Evolutionary conservation across 2,797 vertebrate genomes (phyloP).

Genomic region (Peromyscus attwateri): DNA sequence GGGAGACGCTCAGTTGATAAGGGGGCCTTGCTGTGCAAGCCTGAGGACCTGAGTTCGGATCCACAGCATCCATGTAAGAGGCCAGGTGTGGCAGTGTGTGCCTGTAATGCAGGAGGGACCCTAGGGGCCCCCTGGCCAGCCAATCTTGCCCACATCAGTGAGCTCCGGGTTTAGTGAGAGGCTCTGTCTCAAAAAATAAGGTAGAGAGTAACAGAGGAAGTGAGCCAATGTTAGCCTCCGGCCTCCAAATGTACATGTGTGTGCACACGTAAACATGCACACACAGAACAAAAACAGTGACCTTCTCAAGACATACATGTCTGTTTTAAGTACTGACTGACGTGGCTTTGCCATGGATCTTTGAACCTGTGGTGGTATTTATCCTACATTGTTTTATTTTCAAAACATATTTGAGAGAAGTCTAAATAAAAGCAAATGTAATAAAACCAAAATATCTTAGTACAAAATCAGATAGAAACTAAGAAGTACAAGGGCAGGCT

Average conservation of each 20-base stretch:
- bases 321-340: background rate
- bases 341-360: background rate
- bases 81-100: background rate
- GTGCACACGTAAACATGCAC: too few species aligned
- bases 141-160: background rate
- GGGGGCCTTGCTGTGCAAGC: background rate
- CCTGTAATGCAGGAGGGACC: background rate
- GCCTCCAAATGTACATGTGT: background rate
- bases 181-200: background rate
- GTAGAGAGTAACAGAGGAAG: background rate
- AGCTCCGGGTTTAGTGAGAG: background rate
- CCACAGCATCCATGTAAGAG: background rate
- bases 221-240: background rate
- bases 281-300: background rate
- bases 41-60: background rate
- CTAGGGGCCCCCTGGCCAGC: background rate
- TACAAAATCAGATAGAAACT: conserved; percentile 19
- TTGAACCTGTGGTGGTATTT: conserved; percentile 24
- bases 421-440: conserved; percentile 21
- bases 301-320: background rate
- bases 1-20: background rate
- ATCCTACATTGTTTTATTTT: conserved; percentile 25
- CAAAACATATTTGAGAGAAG: conserved; percentile 28
- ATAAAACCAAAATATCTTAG: conserved; percentile 51
- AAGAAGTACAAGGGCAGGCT: background rate